phyloP scores from a whole-genome alignment of 2,888 invertebrate genomes.

The Brachypterus glaber region DNA sequence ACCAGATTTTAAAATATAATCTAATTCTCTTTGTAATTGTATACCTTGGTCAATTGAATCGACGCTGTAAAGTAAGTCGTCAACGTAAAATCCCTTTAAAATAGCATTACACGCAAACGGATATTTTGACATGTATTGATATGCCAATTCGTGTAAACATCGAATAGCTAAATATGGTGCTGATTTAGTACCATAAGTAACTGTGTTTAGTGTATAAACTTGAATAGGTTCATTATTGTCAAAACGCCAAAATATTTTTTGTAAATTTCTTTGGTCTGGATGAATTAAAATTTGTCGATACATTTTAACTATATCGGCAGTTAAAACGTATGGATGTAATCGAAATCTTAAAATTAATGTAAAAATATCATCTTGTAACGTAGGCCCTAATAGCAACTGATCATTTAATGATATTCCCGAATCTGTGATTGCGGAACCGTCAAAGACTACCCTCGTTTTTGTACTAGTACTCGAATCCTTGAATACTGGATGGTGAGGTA shows the following conservation, averaged over 20 bases:
- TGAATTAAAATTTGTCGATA: background rate
- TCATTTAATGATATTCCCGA: background rate
- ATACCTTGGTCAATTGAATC: background rate
- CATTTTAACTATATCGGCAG: too few relatives aligned
- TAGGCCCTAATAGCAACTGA: background rate
- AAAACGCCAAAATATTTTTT: background rate
- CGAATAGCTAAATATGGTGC: background rate
- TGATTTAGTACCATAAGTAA: too few relatives aligned
- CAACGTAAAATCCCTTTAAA: background rate
- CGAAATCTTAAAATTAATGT: background rate
- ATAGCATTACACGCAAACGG: background rate
- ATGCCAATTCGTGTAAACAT: background rate
- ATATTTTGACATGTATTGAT: background rate
- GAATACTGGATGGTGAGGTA: too few relatives aligned
- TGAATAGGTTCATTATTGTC: background rate
- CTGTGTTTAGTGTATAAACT: background rate
- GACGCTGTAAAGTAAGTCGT: background rate
- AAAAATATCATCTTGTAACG: background rate
- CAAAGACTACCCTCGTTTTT: background rate
- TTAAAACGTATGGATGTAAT: too few relatives aligned
- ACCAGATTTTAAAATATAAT: background rate
- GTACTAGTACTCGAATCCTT: background rate
- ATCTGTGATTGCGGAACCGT: background rate
- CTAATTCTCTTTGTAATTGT: background rate
- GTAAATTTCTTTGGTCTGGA: background rate